Evolutionary conservation across 2,888 invertebrate genomes (phyloP).

Genomic region (Eledone cirrhosa): DNA sequence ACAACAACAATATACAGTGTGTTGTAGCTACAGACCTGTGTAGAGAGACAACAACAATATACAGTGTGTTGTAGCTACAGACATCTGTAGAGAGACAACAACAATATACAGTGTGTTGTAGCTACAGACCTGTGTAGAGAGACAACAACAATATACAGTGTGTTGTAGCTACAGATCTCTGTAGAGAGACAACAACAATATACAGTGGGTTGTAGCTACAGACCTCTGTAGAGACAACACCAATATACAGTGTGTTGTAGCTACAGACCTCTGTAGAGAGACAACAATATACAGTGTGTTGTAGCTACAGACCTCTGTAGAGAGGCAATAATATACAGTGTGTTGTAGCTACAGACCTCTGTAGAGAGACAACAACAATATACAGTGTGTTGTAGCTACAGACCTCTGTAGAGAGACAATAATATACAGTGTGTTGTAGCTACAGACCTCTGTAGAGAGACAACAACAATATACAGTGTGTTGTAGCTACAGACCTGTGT

Average conservation of each 20-base stretch:
- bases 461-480: no score
- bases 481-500: conserved; percentile 52
- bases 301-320: conserved; percentile 52
- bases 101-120: no score
- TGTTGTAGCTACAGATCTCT: conserved; percentile 54
- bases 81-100: conserved; percentile 41
- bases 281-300: no score
- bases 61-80: no score
- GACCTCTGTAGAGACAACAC: conserved; percentile 42
- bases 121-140: conserved; percentile 49
- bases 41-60: conserved; percentile 29
- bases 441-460: conserved; percentile 48
- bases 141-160: no score
- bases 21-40: conserved; percentile 54
- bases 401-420: conserved; percentile 41
- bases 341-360: conserved; percentile 55
- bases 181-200: conserved; percentile 32
- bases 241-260: no score
- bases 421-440: no score
- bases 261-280: conserved; percentile 48
- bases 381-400: no score
- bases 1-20: no score
- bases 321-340: no score
- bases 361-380: conserved; percentile 32
- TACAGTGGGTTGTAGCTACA: no score